Conservation (phyloP, 2,797 vertebrate genomes). For the Enteromius viviparus region DNA sequence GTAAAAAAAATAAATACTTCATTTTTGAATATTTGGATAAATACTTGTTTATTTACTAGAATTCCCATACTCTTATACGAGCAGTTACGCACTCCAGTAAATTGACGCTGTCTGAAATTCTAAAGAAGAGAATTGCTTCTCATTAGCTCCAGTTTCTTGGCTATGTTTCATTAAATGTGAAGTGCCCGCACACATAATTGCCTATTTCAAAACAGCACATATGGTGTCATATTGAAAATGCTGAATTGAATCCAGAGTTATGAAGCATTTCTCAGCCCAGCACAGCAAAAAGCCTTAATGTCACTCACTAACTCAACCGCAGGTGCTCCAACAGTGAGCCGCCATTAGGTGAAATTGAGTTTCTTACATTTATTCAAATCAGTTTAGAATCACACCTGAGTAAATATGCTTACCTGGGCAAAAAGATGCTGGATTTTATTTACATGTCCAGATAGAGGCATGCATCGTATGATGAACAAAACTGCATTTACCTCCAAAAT, state of each 20-base stretch:
- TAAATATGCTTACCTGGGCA: constrained; percentile 81
- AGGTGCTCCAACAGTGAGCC: constrained; percentile 78
- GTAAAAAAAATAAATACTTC: too few relatives aligned
- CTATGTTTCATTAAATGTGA: constrained; percentile 68
- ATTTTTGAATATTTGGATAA: too few relatives aligned
- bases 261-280: constrained; percentile 73
- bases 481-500: not conserved
- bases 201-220: constrained; percentile 74
- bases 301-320: constrained; percentile 80
- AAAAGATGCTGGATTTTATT: constrained; percentile 61
- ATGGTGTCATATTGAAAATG: constrained; percentile 77
- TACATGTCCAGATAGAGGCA: constrained; percentile 63
- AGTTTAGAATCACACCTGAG: constrained; percentile 76
- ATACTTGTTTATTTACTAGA: not conserved
- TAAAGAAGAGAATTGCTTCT: constrained; percentile 49
- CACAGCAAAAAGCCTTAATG: constrained; percentile 80
- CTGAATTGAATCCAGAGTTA: constrained; percentile 77
- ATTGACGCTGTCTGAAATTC: constrained; percentile 30
- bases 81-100: constrained; percentile 3
- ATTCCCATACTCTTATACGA: not conserved
- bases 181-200: constrained; percentile 68
- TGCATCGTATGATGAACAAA: constrained; percentile 64
- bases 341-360: constrained; percentile 81
- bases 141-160: constrained; percentile 70
- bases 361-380: constrained; percentile 80